A percentile compares a stretch with the other conserved stretches of the same genome.
These are phyloP conservation scores for Geophilus truncorum DNA, from an alignment of 2,888 invertebrate species.

Conservation along the genomic window DNA sequence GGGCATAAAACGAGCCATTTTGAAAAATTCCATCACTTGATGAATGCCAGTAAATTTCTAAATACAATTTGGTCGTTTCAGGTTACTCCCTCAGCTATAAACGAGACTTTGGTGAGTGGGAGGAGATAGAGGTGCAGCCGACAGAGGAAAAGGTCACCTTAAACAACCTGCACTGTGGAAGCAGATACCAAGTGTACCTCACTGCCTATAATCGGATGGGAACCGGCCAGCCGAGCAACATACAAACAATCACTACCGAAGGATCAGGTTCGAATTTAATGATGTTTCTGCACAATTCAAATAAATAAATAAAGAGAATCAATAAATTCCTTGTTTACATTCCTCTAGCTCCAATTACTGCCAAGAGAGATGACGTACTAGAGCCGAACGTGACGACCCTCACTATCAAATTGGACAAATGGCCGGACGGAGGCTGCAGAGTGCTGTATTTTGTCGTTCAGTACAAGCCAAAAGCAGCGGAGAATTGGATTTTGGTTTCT, in stretches of 20 bases:
- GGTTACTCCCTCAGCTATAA: conserved; percentile 37
- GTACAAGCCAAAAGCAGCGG: conserved; percentile 45
- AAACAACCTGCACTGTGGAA: conserved; percentile 36
- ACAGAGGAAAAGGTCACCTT: conserved; percentile 33
- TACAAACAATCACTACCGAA: conserved; percentile 32
- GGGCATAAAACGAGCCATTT: neutral
- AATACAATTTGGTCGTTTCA: neutral
- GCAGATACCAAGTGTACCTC: conserved; percentile 36
- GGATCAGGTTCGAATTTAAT: conserved; percentile 33
- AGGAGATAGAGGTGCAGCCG: conserved; percentile 36
- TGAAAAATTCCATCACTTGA: neutral
- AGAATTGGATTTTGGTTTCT: conserved; percentile 55
- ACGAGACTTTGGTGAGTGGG: conserved; percentile 38
- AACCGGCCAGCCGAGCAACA: conserved; percentile 37
- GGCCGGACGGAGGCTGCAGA: conserved; percentile 82
- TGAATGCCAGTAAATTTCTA: neutral
- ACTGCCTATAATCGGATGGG: conserved; percentile 37
- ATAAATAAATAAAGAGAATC: too few species aligned
- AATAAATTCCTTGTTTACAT: too few species aligned
- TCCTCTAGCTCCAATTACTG: conserved; percentile 62
- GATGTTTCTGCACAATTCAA: too few species aligned
- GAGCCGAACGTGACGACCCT: conserved; percentile 72
- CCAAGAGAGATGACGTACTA: conserved; percentile 69
- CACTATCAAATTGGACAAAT: conserved; percentile 69
- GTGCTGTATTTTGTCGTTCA: conserved; percentile 72